These are phyloP conservation scores for Cryptops parisi DNA, from an alignment of 2,888 invertebrate species.

Conservation along the genomic window DNA sequence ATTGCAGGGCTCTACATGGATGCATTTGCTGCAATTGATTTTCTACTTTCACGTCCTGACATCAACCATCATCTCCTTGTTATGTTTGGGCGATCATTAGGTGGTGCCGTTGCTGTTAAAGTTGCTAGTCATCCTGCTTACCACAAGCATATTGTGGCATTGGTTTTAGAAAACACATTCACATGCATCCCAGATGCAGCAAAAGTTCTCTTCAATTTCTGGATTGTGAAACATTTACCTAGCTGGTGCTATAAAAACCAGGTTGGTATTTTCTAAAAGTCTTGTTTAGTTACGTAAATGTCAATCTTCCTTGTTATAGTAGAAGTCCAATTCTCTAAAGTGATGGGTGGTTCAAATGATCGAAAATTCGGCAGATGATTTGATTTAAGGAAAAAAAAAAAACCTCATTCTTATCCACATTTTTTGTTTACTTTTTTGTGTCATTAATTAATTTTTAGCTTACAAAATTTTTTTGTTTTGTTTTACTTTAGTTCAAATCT, in stretches of 20 bases:
- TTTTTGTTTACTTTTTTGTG: not conserved
- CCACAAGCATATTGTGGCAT: slow-evolving; percentile 62
- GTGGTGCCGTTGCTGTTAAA: slow-evolving; percentile 85
- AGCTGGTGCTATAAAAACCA: slow-evolving; percentile 78
- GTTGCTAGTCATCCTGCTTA: slow-evolving; percentile 61
- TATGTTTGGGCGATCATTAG: slow-evolving; percentile 75
- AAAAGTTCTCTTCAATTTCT: slow-evolving; percentile 58
- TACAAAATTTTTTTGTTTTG: slow-evolving; percentile 15
- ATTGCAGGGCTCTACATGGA: slow-evolving; percentile 57
- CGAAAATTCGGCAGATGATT: no score
- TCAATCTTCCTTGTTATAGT: no score
- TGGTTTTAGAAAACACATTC: slow-evolving; percentile 89
- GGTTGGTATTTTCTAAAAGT: slow-evolving; percentile 45
- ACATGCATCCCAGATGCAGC: slow-evolving; percentile 91
- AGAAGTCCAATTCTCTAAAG: no score
- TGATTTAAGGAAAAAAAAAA: slow-evolving; percentile 7
- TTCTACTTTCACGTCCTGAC: slow-evolving; percentile 62
- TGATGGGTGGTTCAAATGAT: no score
- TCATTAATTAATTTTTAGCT: slow-evolving; percentile 4
- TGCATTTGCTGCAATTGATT: slow-evolving; percentile 74
- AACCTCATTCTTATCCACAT: no score
- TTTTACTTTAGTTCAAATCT: slow-evolving; percentile 33
- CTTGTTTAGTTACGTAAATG: no score
- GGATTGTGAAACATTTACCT: slow-evolving; percentile 58
- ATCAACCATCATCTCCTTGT: slow-evolving; percentile 71